A percentile compares a stretch with the other conserved stretches of the same genome.
These are phyloP conservation scores for Ptyas mucosa DNA, from an alignment of 2,113 vertebrate species.

Conservation along the genomic window DNA sequence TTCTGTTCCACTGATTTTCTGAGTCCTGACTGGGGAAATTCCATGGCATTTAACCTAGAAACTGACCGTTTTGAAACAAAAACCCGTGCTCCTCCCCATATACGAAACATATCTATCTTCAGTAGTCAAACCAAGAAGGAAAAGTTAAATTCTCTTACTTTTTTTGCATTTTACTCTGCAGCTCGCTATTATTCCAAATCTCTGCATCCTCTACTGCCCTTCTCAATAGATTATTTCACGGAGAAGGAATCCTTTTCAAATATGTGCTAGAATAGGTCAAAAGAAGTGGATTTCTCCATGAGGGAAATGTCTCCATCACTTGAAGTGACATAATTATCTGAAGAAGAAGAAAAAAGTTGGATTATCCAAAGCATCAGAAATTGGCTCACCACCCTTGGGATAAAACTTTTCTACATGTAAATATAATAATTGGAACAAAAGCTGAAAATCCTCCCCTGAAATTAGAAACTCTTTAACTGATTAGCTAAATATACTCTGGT, in stretches of 20 bases:
- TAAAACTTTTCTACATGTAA: not conserved
- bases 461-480: not conserved
- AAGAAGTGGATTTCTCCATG: not conserved
- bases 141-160: not conserved
- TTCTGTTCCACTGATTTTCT: not conserved
- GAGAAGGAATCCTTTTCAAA: not conserved
- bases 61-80: not conserved
- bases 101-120: not conserved
- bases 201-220: not conserved
- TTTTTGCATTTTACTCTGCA: not conserved
- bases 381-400: too few species aligned
- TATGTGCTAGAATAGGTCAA: not conserved
- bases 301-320: not conserved
- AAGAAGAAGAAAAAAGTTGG: not conserved
- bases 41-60: not conserved
- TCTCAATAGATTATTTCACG: not conserved
- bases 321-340: not conserved
- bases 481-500: not conserved
- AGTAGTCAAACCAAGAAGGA: not conserved
- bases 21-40: not conserved
- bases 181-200: not conserved
- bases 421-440: conserved; percentile 8
- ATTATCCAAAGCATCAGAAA: not conserved
- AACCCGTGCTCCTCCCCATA: not conserved
- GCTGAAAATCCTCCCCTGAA: not conserved